Base-by-base conservation (phyloP, 2,113 vertebrate species). In the Sorex fumeus region DNA sequence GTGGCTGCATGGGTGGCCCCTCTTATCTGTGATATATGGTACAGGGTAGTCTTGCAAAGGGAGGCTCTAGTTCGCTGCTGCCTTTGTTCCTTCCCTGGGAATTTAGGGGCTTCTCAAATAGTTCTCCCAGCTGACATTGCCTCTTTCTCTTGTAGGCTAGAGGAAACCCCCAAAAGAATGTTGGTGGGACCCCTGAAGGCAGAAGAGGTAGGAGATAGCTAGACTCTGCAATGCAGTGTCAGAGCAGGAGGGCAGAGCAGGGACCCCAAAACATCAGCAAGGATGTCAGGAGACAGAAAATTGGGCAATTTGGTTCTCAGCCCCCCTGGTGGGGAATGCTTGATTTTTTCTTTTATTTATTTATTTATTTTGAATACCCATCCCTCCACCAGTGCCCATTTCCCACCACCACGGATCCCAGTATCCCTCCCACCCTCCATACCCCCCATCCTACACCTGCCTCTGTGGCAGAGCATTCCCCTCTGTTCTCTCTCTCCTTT, bases 241-340 rank as follows among this genome's bases (percentile, higher is more conserved):
- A 78, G 79, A 81, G 74, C 2, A 43, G 30, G 43, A 30, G 40
- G 32, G 18, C 27, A 23, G 12, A 23, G 28, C 74, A 47, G 94
- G 7, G 74, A 47, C 62, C 70, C 50, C 45, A 45, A 30, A 79
- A 36, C 30, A 45, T 36, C 21, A 40, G 4, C 25, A 75, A 88
- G 70, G 32, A 76, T 21, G 34, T 47, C 79, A 88, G 60, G 11
- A 64, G 27, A 53, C 27, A 50, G 45, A 74, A 84, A 84, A 57
- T 21, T 25, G 3, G 30, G 30, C 3, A 1, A 40, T 8, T 79
- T 62, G 25, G 21, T 23, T 45, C 18, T n/a, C 36, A 30, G 30
- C 64, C 77, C 13, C 57, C 19, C 84, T 28, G n/a, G 36, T 70
- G 71, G 75, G 67, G 90, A 83, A 79, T 71, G 88, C 36, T 25